A percentile compares a stretch with the other conserved stretches of the same genome.
Conservation (phyloP, 2,113 vertebrate species). For the Myrmecophaga tridactyla region DNA sequence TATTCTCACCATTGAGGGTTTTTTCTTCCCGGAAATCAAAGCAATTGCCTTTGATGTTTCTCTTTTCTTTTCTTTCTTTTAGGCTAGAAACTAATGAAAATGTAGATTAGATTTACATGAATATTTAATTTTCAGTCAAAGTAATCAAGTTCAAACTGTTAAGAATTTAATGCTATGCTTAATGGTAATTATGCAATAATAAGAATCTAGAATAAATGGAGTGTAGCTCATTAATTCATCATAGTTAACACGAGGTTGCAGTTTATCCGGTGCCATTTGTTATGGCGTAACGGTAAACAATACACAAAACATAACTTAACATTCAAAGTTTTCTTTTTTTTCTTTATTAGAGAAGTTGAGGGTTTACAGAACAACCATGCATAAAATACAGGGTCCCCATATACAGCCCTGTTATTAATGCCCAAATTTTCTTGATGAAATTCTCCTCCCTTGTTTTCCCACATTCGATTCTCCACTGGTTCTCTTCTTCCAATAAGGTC, state of each 20-base stretch:
- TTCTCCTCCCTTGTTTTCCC: not conserved
- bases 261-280: not conserved
- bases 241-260: not conserved
- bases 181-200: not conserved
- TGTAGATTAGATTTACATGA: not conserved
- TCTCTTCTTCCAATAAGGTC: not conserved
- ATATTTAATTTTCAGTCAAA: slow-evolving; percentile 1
- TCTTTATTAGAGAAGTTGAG: too few relatives aligned
- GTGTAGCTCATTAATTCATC: not conserved
- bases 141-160: not conserved
- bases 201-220: not conserved
- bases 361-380: too few relatives aligned
- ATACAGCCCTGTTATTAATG: too few relatives aligned
- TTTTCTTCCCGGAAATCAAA: not conserved
- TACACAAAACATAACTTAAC: not conserved
- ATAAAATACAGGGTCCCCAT: too few relatives aligned
- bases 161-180: not conserved
- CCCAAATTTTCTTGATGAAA: not conserved
- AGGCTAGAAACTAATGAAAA: not conserved
- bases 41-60: not conserved
- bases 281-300: not conserved
- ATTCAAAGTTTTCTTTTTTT: not conserved
- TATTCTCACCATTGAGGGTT: not conserved
- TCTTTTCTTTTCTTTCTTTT: not conserved
- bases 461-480: not conserved